Percentiles rank a stretch among this genome's conserved stretches.
These are phyloP conservation scores for Pagetopsis macropterus DNA, from an alignment of 2,797 vertebrate species.

Conservation along the genomic window DNA sequence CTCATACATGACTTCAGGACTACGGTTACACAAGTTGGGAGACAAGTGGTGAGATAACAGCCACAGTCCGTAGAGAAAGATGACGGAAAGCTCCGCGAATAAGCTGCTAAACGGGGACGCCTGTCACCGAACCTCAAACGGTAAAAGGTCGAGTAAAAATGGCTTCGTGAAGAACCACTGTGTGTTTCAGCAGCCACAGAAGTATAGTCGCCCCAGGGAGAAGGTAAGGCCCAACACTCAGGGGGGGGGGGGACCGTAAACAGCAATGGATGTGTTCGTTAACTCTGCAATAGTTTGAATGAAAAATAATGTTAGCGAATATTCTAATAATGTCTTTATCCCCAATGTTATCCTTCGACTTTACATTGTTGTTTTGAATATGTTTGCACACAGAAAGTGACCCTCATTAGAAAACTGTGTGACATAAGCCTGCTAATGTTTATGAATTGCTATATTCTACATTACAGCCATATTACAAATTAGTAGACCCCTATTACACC, in stretches of 20 bases:
- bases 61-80: conserved; percentile 47
- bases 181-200: conserved; percentile 73
- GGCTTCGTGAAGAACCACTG: conserved; percentile 82
- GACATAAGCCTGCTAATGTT: not conserved
- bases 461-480: no score
- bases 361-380: not conserved
- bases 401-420: not conserved
- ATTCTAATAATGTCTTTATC: not conserved
- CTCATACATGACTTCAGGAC: conserved; percentile 62
- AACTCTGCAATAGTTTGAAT: not conserved
- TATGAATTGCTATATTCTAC: no score
- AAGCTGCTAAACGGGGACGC: conserved; percentile 78
- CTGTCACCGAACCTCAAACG: conserved; percentile 70
- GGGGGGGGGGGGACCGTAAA: not conserved
- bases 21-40: conserved; percentile 54
- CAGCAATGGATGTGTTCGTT: not conserved
- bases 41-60: conserved; percentile 3
- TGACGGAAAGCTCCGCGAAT: conserved; percentile 81
- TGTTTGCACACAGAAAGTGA: conserved; percentile 9
- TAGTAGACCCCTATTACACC: no score
- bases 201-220: conserved; percentile 74
- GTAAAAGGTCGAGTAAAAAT: conserved; percentile 74
- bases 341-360: not conserved
- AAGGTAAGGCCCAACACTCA: conserved; percentile 81
- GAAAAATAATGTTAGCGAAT: accelerated